Percentiles rank a stretch among this genome's conserved stretches.
Conservation (phyloP, 2,888 invertebrate genomes). For the Sisyra nigra region DNA sequence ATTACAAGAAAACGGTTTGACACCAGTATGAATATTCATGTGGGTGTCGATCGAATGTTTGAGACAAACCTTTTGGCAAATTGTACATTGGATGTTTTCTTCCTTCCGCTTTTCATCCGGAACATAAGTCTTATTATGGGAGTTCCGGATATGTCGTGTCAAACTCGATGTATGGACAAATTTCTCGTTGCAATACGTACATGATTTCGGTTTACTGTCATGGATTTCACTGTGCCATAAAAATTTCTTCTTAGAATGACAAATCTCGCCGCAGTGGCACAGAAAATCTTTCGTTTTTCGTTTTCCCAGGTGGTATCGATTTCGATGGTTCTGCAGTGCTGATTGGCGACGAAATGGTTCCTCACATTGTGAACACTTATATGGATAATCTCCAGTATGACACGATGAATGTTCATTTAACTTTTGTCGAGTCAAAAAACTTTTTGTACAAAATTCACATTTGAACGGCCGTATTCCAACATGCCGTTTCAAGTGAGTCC, state of each 20-base stretch:
- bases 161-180: conserved; percentile 73
- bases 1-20: conserved; percentile 60
- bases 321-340: conserved; percentile 70
- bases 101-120: conserved; percentile 38
- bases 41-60: conserved; percentile 66
- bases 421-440: conserved; percentile 69
- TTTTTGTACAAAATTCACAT: conserved; percentile 66
- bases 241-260: conserved; percentile 70
- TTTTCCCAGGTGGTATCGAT: conserved; percentile 59
- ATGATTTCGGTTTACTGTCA: conserved; percentile 66
- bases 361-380: conserved; percentile 66
- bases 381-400: conserved; percentile 66
- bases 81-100: conserved; percentile 61
- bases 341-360: conserved; percentile 69
- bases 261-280: conserved; percentile 64
- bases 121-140: conserved; percentile 62
- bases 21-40: conserved; percentile 60
- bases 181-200: conserved; percentile 71
- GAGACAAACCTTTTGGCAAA: conserved; percentile 63
- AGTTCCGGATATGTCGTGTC: conserved; percentile 65
- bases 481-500: conserved; percentile 65
- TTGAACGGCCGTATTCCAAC: conserved; percentile 50
- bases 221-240: conserved; percentile 79
- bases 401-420: conserved; percentile 66
- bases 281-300: conserved; percentile 55